Evolutionary conservation across 2,113 vertebrate species (phyloP).

Genomic region (Bubo blakistoni): DNA sequence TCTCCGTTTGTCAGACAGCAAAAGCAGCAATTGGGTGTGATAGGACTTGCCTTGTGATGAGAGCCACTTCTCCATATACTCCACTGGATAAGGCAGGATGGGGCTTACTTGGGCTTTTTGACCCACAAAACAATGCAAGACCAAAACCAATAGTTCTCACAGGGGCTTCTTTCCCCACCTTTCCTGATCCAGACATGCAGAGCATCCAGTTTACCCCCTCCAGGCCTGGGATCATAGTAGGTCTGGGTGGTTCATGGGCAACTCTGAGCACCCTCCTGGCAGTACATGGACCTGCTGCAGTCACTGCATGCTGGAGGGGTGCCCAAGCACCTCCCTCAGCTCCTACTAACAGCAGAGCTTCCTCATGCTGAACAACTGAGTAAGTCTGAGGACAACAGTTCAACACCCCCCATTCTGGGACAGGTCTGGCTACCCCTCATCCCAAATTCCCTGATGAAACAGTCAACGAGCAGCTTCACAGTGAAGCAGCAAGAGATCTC

Average conservation of each 20-base stretch:
- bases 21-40: not conserved
- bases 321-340: not conserved
- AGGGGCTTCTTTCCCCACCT: not conserved
- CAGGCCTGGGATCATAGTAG: not conserved
- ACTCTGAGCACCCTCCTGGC: not conserved
- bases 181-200: not conserved
- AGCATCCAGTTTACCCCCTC: not conserved
- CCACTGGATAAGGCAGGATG: not conserved
- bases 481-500: not conserved
- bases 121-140: not conserved
- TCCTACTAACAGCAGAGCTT: not conserved
- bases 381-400: not conserved
- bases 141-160: not conserved
- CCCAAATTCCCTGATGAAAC: not conserved
- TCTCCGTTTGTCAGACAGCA: not conserved
- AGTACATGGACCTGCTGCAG: not conserved
- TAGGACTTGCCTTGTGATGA: fast-evolving
- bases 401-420: not conserved
- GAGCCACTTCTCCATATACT: not conserved
- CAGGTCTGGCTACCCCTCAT: not conserved
- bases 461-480: not conserved
- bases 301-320: not conserved
- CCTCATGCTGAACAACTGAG: not conserved
- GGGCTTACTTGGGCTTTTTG: not conserved
- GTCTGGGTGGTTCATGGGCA: not conserved